These are phyloP conservation scores for Sphaerophoria rueppellii DNA, from an alignment of 2,888 invertebrate species.

Conservation along the genomic window DNA sequence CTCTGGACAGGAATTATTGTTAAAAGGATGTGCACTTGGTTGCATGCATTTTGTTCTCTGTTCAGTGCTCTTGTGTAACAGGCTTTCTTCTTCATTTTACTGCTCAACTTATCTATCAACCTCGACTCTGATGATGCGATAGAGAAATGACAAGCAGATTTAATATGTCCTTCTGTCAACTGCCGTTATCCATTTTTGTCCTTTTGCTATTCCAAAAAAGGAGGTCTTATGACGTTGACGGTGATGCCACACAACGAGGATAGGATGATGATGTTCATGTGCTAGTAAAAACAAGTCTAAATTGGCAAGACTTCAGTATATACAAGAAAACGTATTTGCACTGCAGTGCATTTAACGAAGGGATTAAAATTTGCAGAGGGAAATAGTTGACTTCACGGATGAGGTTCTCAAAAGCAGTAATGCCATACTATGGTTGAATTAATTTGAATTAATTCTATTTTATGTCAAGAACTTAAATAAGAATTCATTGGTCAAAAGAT, in stretches of 20 bases:
- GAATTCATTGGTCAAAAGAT: too few species aligned
- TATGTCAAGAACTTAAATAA: too few species aligned
- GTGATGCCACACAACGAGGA: too few species aligned
- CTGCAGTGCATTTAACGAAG: neutral
- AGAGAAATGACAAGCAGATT: slow-evolving; percentile 29
- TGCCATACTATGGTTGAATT: too few species aligned
- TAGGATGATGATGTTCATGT: slow-evolving; percentile 44
- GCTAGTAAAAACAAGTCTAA: slow-evolving; percentile 60
- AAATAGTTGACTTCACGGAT: neutral
- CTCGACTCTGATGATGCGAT: slow-evolving; percentile 24
- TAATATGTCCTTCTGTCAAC: slow-evolving; percentile 48
- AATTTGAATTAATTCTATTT: too few species aligned
- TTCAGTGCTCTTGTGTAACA: neutral
- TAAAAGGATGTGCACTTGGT: slow-evolving; percentile 34
- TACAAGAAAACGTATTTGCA: slow-evolving; percentile 30
- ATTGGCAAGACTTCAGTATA: slow-evolving; percentile 8
- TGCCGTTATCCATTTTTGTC: slow-evolving; percentile 41
- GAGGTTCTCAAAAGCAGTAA: neutral
- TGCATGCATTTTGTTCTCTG: neutral
- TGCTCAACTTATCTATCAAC: neutral
- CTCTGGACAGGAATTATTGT: slow-evolving; percentile 32
- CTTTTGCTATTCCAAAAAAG: slow-evolving; percentile 27
- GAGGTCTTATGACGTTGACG: neutral
- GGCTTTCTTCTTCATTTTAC: slow-evolving; percentile 1
- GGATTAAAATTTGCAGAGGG: neutral